Base-by-base conservation (phyloP, 1,140 invertebrate species). In the Apis laboriosa region DNA sequence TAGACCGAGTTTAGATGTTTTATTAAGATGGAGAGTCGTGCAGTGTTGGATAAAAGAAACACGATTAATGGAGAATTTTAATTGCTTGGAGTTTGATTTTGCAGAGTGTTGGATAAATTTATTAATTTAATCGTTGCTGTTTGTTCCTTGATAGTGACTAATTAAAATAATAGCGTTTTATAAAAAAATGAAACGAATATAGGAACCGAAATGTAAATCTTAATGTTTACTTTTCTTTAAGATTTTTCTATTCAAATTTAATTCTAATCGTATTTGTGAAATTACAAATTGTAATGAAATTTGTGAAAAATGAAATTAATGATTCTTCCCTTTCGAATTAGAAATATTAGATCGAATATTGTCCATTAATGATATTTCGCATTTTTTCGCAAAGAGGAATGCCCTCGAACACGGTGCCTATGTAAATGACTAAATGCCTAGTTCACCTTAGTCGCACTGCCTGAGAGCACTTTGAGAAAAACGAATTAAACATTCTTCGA, bases 371-470 rank as follows among this genome's bases (percentile, higher is more conserved):
- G 19, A 72, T 19, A 75, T n/a, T 60, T 43, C 71, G 64, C 28
- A 28, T 60, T 58, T 34, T 15, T 43, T 13, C 51, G 28, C 12
- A 21, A 63, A 64, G 63, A 56, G 21, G 28, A 17, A 13, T 21
- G 53, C 5, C 53, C 53, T 49, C 53, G 11, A 61, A 51, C 55
- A 72, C 56, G n/a, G 58, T 72, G 67, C 67, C 77, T 72, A 71
- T 13, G 2, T 67, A 67, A 67, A n/a, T 24, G n/a, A 79, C 51
- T 72, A 21, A 43, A 79, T 61, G 28, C 53, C 17, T 71, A 72
- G 43, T 17, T 72, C 56, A 63, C 43, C 51, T 78, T 78, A 78
- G 77, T 71, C 55, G 77, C 77, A 72, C 77, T 79, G 77, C 67
- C 77, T 53, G 28, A 34, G 56, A 79, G 77, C 9, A 43, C 1